phyloP scores from a whole-genome alignment of 2,888 invertebrate species.

The Belgica antarctica region DNA sequence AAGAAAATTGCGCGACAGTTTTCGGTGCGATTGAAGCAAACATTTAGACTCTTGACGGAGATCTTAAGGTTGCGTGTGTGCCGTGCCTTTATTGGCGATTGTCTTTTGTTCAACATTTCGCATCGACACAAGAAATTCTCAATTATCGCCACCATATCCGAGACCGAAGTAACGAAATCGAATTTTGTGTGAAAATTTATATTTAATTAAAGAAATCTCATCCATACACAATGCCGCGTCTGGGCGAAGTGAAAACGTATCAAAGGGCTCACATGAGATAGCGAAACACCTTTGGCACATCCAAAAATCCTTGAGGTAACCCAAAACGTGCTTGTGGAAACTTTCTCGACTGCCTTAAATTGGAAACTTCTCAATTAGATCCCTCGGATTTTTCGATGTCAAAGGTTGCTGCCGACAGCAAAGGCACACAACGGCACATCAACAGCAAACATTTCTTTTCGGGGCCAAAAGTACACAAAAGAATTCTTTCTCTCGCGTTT shows the following conservation, averaged over 20 bases:
- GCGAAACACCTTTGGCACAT: too few species aligned
- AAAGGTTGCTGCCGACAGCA: too few species aligned
- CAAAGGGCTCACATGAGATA: not conserved
- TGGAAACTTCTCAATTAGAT: not conserved
- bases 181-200: too few species aligned
- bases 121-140: conserved; percentile 20
- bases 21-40: not conserved
- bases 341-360: not conserved
- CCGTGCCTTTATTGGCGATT: conserved; percentile 29
- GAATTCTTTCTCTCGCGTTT: not conserved
- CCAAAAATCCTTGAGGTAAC: not conserved
- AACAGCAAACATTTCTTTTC: not conserved
- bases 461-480: not conserved
- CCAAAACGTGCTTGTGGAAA: not conserved
- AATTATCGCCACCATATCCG: conserved; percentile 22
- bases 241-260: not conserved
- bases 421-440: not conserved
- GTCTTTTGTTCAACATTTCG: too few species aligned
- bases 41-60: not conserved
- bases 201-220: too few species aligned
- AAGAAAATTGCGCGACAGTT: not conserved
- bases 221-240: not conserved
- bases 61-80: not conserved
- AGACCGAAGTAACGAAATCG: not conserved
- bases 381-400: not conserved